A percentile compares a stretch with the other conserved stretches of the same genome.
phyloP scores from a whole-genome alignment of 1,140 invertebrate species.

The Argopecten irradians region DNA sequence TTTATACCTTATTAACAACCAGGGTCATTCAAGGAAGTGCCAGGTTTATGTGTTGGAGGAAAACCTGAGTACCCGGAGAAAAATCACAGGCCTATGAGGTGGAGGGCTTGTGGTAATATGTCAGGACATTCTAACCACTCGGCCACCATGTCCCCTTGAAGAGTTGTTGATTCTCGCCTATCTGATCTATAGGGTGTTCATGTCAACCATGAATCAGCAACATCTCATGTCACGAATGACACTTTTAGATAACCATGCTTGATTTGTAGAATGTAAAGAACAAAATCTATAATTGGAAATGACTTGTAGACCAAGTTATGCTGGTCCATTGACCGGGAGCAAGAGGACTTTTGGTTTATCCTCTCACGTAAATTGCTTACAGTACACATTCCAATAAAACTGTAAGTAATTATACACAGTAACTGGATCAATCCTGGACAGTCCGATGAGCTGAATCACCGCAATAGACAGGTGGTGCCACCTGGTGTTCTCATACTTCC shows the following conservation, averaged over 20 bases:
- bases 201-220: neutral
- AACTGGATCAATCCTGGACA: neutral
- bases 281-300: neutral
- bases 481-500: neutral
- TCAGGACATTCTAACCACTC: no score
- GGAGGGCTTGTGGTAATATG: no score
- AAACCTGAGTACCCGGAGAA: no score
- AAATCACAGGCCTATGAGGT: no score
- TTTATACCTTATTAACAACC: no score
- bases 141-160: no score
- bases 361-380: neutral
- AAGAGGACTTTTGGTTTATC: neutral
- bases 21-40: no score
- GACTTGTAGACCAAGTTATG: neutral
- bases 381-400: neutral
- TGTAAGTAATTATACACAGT: neutral
- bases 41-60: no score
- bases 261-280: neutral
- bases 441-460: neutral
- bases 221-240: neutral
- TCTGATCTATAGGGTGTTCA: no score
- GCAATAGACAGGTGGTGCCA: slow-evolving; percentile 6
- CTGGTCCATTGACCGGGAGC: neutral
- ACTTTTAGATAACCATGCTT: neutral
- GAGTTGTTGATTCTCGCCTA: no score